These are phyloP conservation scores for Gisinianus flammeolus DNA, from an alignment of 2,888 invertebrate genomes.

Conservation along the genomic window DNA sequence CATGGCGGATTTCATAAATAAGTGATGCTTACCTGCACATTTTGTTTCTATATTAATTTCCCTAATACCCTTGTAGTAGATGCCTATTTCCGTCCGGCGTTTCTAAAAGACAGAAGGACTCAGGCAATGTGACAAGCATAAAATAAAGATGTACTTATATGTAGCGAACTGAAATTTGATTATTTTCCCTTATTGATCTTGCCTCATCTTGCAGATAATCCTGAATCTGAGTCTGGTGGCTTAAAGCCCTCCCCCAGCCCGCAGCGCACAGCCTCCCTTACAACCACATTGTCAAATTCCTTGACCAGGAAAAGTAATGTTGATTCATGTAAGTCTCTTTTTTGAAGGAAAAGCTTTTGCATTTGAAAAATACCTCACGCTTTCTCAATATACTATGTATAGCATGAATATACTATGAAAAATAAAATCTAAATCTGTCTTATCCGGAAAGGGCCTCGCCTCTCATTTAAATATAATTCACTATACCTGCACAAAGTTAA, in stretches of 20 bases:
- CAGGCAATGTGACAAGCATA: background rate
- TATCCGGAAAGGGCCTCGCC: no score
- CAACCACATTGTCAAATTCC: conserved; percentile 27
- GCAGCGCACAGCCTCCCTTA: conserved; percentile 25
- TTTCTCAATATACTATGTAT: no score
- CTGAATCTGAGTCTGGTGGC: conserved; percentile 23
- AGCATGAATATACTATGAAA: no score
- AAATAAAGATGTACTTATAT: background rate
- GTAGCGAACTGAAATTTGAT: background rate
- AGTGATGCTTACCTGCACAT: background rate
- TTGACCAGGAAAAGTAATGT: conserved; percentile 30
- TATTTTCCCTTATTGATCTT: background rate
- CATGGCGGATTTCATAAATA: background rate
- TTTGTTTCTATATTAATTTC: no score
- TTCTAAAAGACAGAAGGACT: background rate
- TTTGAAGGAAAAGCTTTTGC: background rate
- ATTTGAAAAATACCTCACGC: no score
- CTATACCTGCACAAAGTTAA: no score
- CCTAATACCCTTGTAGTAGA: background rate
- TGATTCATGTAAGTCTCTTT: conserved; percentile 24
- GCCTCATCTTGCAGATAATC: conserved; percentile 17
- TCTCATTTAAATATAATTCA: no score
- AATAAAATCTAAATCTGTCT: no score
- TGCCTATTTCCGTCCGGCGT: background rate
- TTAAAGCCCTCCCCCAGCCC: conserved; percentile 32